These are phyloP conservation scores for Lasioglossum villosulum DNA, from an alignment of 2,888 invertebrate genomes.

Conservation along the genomic window DNA sequence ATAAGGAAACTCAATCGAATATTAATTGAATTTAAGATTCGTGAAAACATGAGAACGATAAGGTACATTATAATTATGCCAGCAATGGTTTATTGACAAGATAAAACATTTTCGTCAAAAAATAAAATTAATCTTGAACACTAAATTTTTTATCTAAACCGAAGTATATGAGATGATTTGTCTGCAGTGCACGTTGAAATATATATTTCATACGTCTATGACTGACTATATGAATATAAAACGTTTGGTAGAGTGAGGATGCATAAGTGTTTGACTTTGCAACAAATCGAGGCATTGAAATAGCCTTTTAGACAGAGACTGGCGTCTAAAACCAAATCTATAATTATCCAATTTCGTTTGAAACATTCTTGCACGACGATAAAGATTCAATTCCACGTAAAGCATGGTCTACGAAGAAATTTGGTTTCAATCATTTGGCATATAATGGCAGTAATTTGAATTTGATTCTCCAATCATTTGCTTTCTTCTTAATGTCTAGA, in stretches of 20 bases:
- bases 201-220: conserved; percentile 4
- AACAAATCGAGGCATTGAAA: conserved; percentile 7
- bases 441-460: conserved; percentile 76
- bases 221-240: conserved; percentile 14
- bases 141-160: not conserved
- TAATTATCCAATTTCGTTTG: conserved; percentile 4
- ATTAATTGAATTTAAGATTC: not conserved
- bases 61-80: not conserved
- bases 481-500: conserved; percentile 36
- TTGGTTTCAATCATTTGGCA: conserved; percentile 72
- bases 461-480: conserved; percentile 54
- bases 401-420: conserved; percentile 35
- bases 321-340: conserved; percentile 18
- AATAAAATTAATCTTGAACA: not conserved
- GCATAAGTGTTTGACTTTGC: conserved; percentile 10
- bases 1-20: not conserved
- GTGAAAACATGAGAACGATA: not conserved
- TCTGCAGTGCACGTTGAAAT: not conserved
- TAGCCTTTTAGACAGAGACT: conserved; percentile 4
- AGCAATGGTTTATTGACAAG: not conserved
- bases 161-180: not conserved
- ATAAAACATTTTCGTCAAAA: not conserved
- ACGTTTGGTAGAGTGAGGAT: conserved; percentile 12
- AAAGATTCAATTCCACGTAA: conserved; percentile 30
- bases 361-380: conserved; percentile 14